Conservation (phyloP, 2,113 vertebrate species). For the Oryzias woworae region DNA sequence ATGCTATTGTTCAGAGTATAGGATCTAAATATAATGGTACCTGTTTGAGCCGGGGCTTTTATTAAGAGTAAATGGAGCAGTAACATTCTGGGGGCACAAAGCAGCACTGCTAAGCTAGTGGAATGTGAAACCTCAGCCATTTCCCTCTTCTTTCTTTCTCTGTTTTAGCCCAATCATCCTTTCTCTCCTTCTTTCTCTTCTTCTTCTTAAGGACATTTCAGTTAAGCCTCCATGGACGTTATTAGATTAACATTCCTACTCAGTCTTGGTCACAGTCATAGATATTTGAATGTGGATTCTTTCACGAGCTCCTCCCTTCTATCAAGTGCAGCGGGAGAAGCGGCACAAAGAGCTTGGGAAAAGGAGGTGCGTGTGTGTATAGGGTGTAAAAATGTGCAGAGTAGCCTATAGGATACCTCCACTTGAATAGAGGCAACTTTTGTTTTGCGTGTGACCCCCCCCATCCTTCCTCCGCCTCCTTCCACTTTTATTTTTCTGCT, state of each 20-base stretch:
- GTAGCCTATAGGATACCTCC: conserved; percentile 50
- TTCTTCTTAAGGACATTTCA: conserved; percentile 43
- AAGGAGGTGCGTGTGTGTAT: conserved; percentile 44
- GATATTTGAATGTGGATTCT: conserved; percentile 70
- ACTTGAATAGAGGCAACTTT: conserved; percentile 59
- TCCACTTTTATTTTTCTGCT: conserved; percentile 8
- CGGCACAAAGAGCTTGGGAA: conserved; percentile 62
- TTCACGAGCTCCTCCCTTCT: conserved; percentile 59
- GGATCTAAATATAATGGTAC: conserved; percentile 43
- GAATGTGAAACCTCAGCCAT: conserved; percentile 67
- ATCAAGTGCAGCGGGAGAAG: conserved; percentile 66
- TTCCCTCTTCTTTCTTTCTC: conserved; percentile 45
- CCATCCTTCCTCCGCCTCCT: conserved; percentile 5
- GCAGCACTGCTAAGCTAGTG: conserved; percentile 39
- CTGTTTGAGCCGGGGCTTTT: conserved; percentile 41
- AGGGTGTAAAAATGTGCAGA: conserved; percentile 62
- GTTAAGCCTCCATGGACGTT: conserved; percentile 51
- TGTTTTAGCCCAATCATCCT: conserved; percentile 59
- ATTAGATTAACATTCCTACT: conserved; percentile 77
- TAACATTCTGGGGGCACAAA: conserved; percentile 46
- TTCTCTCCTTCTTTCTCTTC: conserved; percentile 22
- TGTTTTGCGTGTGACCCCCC: conserved; percentile 60
- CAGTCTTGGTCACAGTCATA: conserved; percentile 60
- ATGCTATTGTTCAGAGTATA: conserved; percentile 51
- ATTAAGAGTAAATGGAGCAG: conserved; percentile 62